These are phyloP conservation scores for Spodoptera picta DNA, from an alignment of 2,888 invertebrate genomes.

Conservation along the genomic window DNA sequence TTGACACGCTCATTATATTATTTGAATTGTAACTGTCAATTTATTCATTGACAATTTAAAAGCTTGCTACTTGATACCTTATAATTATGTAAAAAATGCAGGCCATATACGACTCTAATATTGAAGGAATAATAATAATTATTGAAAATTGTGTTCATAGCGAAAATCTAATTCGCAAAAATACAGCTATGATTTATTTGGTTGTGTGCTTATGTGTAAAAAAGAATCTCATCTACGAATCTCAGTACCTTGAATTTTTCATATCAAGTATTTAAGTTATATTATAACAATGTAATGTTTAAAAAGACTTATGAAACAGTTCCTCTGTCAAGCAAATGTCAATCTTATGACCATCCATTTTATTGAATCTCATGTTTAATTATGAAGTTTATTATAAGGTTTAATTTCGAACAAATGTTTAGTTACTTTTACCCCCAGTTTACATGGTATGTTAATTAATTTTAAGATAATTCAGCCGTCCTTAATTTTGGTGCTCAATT, in stretches of 20 bases:
- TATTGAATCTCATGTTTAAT: no score
- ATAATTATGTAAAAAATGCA: slow-evolving; percentile 12
- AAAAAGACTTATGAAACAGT: no score
- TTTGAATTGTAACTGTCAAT: no score
- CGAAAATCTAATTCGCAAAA: neutral
- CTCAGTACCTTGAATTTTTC: slow-evolving; percentile 1
- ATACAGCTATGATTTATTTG: neutral
- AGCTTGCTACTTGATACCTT: neutral
- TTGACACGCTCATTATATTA: no score
- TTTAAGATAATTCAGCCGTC: slow-evolving; percentile 52
- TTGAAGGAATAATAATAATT: neutral
- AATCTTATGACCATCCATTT: no score
- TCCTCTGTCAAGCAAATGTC: no score
- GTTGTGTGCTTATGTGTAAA: slow-evolving; percentile 17
- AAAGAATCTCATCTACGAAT: slow-evolving; percentile 29
- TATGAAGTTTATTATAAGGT: neutral
- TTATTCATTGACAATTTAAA: neutral
- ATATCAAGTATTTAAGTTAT: slow-evolving; percentile 1
- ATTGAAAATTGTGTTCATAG: neutral
- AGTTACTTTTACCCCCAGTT: no score
- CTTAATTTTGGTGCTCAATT: slow-evolving; percentile 68
- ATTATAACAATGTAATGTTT: no score
- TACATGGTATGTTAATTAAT: slow-evolving; percentile 21
- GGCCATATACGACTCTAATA: slow-evolving; percentile 19
- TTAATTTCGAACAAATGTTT: neutral